These are phyloP conservation scores for Torymus texanus DNA, from an alignment of 2,888 invertebrate species.

Conservation along the genomic window DNA sequence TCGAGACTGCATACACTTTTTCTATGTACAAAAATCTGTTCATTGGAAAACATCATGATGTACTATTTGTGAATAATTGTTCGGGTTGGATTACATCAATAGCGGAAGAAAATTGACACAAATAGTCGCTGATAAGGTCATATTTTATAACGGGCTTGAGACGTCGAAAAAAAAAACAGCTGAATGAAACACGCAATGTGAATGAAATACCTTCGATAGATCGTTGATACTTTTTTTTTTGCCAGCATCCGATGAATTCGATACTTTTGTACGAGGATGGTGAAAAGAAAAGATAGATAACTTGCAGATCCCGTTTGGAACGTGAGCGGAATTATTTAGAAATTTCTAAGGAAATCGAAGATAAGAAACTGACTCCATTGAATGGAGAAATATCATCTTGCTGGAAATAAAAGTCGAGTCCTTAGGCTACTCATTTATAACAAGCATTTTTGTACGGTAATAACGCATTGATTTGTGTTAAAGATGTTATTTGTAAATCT, in stretches of 20 bases:
- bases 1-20: too few species aligned
- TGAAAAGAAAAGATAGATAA: constrained; percentile 18
- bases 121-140: constrained; percentile 20
- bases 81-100: neutral
- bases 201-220: constrained; percentile 25
- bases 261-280: constrained; percentile 29
- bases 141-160: constrained; percentile 26
- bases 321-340: constrained; percentile 39
- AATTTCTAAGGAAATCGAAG: constrained; percentile 29
- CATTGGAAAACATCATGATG: too few species aligned
- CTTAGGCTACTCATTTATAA: constrained; percentile 6
- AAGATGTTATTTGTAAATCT: too few species aligned
- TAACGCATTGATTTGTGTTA: constrained; percentile 2
- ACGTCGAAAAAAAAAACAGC: constrained; percentile 21
- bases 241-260: neutral
- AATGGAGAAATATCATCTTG: constrained; percentile 31
- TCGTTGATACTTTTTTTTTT: neutral
- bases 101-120: constrained; percentile 34
- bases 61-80: too few species aligned
- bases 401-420: constrained; percentile 20
- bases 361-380: constrained; percentile 39
- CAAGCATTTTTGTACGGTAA: neutral
- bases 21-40: too few species aligned
- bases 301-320: constrained; percentile 41
- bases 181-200: neutral